Percentiles rank a stretch among this genome's conserved stretches.
Evolutionary conservation across 2,888 invertebrate species (phyloP).

Genomic region (Aspidiotus rigidus): DNA sequence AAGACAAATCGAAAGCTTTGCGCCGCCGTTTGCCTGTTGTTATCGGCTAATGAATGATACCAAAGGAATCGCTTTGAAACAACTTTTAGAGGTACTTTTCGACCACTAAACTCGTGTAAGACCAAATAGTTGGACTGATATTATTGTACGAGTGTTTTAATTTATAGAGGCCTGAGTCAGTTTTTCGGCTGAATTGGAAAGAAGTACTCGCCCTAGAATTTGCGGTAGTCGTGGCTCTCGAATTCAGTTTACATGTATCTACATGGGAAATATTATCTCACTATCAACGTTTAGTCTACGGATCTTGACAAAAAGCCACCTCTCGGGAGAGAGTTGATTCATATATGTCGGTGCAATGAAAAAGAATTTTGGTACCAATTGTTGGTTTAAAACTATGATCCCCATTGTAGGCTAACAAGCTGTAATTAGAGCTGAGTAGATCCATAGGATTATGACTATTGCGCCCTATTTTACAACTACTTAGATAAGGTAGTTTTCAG

Average conservation of each 20-base stretch:
- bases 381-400: too few species aligned
- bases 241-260: slow-evolving; percentile 87
- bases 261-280: slow-evolving; percentile 88
- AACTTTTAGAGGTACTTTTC: slow-evolving; percentile 67
- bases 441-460: too few species aligned
- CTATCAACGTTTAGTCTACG: slow-evolving; percentile 86
- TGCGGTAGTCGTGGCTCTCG: slow-evolving; percentile 85
- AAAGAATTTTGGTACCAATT: too few species aligned
- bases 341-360: too few species aligned
- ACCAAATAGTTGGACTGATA: not conserved
- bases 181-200: slow-evolving; percentile 80
- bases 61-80: slow-evolving; percentile 77
- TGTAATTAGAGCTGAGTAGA: too few species aligned
- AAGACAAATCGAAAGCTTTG: slow-evolving; percentile 92
- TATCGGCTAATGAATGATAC: slow-evolving; percentile 96
- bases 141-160: slow-evolving; percentile 18
- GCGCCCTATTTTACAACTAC: too few species aligned
- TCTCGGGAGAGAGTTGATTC: too few species aligned
- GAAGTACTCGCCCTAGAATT: slow-evolving; percentile 88
- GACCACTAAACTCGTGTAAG: too few species aligned
- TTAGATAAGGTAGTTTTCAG: too few species aligned
- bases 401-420: too few species aligned
- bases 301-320: slow-evolving; percentile 56
- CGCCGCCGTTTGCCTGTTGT: slow-evolving; percentile 84
- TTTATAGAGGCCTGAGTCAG: slow-evolving; percentile 75